A percentile compares a stretch with the other conserved stretches of the same genome.
Conservation (phyloP, 2,113 vertebrate genomes). For the Cavia porcellus region DNA sequence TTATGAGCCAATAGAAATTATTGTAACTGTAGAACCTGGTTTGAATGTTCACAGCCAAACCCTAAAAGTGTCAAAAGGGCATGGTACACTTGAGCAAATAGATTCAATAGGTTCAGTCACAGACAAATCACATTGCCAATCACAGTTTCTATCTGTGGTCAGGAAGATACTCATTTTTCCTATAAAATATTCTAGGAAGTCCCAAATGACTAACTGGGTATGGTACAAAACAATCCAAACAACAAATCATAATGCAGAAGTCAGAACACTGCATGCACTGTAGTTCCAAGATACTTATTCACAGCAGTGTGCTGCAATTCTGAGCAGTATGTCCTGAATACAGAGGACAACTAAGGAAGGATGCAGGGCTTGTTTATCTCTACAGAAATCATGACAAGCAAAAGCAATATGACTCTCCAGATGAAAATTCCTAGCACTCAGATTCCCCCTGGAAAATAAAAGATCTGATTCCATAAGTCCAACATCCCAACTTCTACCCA, state of each 20-base stretch:
- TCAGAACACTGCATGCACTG: neutral
- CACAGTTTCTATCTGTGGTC: conserved; percentile 2
- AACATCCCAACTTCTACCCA: neutral
- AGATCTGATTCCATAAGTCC: neutral
- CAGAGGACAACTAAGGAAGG: conserved; percentile 6
- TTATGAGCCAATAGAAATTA: conserved; percentile 27
- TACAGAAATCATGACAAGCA: conserved; percentile 39
- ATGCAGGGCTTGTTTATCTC: neutral
- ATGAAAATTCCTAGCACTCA: neutral
- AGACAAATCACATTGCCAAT: conserved; percentile 57
- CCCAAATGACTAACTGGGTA: conserved; percentile 9
- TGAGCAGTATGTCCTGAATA: conserved; percentile 4
- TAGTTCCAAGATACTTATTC: conserved; percentile 4
- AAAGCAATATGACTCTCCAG: neutral
- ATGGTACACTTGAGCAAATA: neutral
- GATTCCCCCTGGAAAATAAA: neutral
- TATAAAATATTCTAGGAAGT: neutral
- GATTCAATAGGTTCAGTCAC: neutral
- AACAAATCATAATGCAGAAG: neutral
- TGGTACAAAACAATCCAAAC: conserved; percentile 30
- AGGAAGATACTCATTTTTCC: conserved; percentile 52
- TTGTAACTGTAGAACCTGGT: neutral
- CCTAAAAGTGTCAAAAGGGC: conserved; percentile 10
- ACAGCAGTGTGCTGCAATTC: neutral
- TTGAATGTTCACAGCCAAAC: conserved; percentile 49